Base-by-base conservation (phyloP, 2,113 vertebrate genomes). In the Cyanoderma ruficeps region DNA sequence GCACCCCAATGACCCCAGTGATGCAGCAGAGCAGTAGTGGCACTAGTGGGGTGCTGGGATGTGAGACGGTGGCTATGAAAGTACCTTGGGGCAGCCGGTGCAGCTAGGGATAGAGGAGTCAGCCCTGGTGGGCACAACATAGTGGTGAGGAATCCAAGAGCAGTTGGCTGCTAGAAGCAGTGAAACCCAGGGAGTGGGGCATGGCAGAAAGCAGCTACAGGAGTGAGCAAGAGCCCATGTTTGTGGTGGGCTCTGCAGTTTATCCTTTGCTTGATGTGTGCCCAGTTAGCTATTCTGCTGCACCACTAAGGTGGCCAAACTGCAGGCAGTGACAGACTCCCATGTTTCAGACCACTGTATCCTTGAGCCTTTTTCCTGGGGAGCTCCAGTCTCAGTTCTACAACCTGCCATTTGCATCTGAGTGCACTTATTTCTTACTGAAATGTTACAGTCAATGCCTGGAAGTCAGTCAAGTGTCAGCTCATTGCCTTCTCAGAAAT, bases 41-140 rank as follows among this genome's bases (percentile, higher is more conserved):
- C 22, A 57, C 49, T 15, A 13, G 42, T 1, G 5, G 19, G 35
- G 11, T 64, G 65, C 57, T 23, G 16, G n/a, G 44, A 6, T 30
- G 37, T 39, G 63, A 50, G 59, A 47, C 1, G 2, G 52, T 1
- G 1, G 55, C 18, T 15, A 0, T 2, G 10, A 41, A 64, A 37
- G 24, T 47, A 6, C 56, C 18, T 25, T 46, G 42, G 25, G 30
- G 30, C 10, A 3, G 67, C 16, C 0, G 1, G 24, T 3, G 7
- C 0, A 0, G n/a, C 33, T 22, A 77, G 21, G 22, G 42, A 68
- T 6, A 5, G 18, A n/a, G 35, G 15, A 21, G 8, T 79, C 5
- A 2, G 47, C 28, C 1, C 7, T 5, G 3, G n/a, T 23, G 49
- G 37, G 27, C 33, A 41, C 28, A n/a, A 7, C 9, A 8, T 7